Evolutionary conservation across 2,888 invertebrate species (phyloP).

Genomic region (Sinhomidia bicolor): DNA sequence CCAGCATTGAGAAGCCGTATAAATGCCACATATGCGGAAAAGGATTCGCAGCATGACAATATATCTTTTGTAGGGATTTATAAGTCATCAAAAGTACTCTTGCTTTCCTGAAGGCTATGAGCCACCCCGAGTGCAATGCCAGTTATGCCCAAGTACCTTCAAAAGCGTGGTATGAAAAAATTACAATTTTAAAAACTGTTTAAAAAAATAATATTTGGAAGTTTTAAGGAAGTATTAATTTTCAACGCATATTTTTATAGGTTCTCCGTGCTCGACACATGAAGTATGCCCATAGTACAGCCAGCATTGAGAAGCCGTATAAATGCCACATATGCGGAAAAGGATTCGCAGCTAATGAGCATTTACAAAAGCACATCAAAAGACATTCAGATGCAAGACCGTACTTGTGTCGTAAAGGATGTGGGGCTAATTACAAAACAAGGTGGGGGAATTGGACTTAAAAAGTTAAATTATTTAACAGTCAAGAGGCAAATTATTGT

Average conservation of each 20-base stretch:
- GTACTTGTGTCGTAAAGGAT: slow-evolving; percentile 13
- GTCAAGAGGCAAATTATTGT: too few relatives aligned
- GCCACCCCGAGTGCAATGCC: not conserved
- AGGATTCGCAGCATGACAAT: slow-evolving; percentile 23
- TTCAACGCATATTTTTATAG: too few relatives aligned
- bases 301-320: slow-evolving; percentile 1
- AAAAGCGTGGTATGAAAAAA: slow-evolving; percentile 7
- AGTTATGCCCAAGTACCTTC: slow-evolving; percentile 18
- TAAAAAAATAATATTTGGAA: too few relatives aligned
- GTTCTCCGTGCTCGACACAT: slow-evolving; percentile 3
- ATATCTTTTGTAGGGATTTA: too few relatives aligned
- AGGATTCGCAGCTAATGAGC: slow-evolving; percentile 14
- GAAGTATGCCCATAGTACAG: slow-evolving; percentile 8
- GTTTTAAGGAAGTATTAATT: too few relatives aligned
- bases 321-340: slow-evolving; percentile 17
- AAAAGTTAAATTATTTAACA: too few relatives aligned
- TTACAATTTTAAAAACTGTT: too few relatives aligned
- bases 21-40: slow-evolving; percentile 17
- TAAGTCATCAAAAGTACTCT: slow-evolving; percentile 16
- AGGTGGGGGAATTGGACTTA: too few relatives aligned
- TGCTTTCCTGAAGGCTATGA: slow-evolving; percentile 3
- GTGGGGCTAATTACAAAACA: slow-evolving; percentile 35
- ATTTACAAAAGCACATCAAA: slow-evolving; percentile 3
- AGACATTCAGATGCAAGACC: slow-evolving; percentile 21
- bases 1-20: slow-evolving; percentile 1